Base-by-base conservation (phyloP, 2,888 invertebrate genomes). In the Dryomyza anilis region DNA sequence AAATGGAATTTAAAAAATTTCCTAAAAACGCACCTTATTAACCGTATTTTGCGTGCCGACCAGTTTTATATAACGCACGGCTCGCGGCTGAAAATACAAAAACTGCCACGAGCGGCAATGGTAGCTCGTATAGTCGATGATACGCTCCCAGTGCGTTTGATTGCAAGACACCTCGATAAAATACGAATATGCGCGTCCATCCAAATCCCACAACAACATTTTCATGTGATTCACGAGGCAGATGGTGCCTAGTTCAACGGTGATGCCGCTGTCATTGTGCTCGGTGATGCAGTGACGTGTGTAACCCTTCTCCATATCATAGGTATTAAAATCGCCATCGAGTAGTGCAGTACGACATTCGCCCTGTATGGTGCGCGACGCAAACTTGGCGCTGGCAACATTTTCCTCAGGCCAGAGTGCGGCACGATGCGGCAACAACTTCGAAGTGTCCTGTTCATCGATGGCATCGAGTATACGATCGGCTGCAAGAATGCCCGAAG, bases 41-140 rank as follows among this genome's bases (percentile, higher is more conserved):
- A 95, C 94, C 16, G 97, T 96, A 82, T 98, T 98, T 82, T 95
- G 92, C 21, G 96, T 97, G 73, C 98, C 98, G 61, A 92, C 89
- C 67, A 93, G 85, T 73, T 89, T 88, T 72, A 94, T 90, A 81
- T 88, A 94, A 84, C 91, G 91, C 68, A 96, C 94, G 61, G 98
- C 96, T 66, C 94, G 85, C 36, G 93, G 88, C 72, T 90, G 88
- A 84, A 99, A 99, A 85, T 94, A 96, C 56, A 99, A 87, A 80
- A 90, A 91, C 85, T 99, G 99, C 95, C 96, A 97, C 19, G 97
- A 97, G 67, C 99, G 90, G 82, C 99, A 99, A 81, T 91, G 91
- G 85, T 93, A 96, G 70, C 89, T 86, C 70, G 93, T 91, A 85
- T 98, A 93, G 85, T 99, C 98, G 68, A 98, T 88, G 62, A 99